Base-by-base conservation (phyloP, 2,797 vertebrate genomes). In the Eulemur rubriventer region DNA sequence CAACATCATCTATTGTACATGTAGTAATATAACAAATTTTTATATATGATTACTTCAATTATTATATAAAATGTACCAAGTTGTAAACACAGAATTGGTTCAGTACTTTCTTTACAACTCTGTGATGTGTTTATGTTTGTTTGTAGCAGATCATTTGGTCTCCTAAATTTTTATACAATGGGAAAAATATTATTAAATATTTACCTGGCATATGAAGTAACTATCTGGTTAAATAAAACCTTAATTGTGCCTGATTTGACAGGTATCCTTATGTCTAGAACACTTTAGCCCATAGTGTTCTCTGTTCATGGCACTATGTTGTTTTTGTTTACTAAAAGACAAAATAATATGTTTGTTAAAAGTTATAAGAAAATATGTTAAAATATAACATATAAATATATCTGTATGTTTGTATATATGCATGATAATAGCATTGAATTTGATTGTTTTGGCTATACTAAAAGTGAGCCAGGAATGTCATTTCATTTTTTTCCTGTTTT, bases 401-500 rank as follows among this genome's bases (percentile, higher is more conserved):
- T 80, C 38, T 70, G 11, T 61, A 1, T 85, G 2, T 73, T 6
- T 81, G 1, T 78, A 12, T 50, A 20, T 55, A 9, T 94, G 17
- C 11, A 85, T 73, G 89, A 86, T 93, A 92, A 76, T 61, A 67
- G 17, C 50, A 96, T 48, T 91, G 16, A 59, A 85, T 95, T 93
- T 85, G n/a, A 55, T 96, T 70, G 38, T 97, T 96, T 35, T 85
- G 92, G 43, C 96, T 97, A 5, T 0, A 75, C 87, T 97, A 94
- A 85, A 98, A 90, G 14, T 87, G 43, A 95, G 78, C 93, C 72
- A 98, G 96, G 59, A 96, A 50, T 87, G 52, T 96, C 93, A 95
- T 96, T 97, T 97, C 89, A 94, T 92, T 95, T 52, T 1, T 52
- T 97, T 97, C 43, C 7, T 83, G 85, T 93, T 97, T 97, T 94